Conservation (phyloP, 2,797 vertebrate genomes). For the Hyperoplus immaculatus region DNA sequence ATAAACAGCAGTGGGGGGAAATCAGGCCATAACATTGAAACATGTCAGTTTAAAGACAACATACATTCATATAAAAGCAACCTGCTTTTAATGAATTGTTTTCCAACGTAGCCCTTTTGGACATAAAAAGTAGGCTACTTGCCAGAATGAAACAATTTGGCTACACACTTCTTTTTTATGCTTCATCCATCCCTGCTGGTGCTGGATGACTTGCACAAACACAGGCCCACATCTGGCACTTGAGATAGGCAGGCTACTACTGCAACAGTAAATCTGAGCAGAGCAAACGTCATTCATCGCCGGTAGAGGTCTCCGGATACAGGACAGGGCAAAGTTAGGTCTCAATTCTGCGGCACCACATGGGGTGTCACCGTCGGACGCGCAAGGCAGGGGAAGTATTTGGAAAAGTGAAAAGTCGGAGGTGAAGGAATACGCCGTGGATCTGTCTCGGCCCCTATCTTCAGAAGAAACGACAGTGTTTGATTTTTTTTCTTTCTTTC, state of each 20-base stretch:
- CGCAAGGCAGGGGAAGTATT: conserved; percentile 28
- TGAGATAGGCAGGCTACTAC: neutral
- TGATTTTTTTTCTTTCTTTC: conserved; percentile 10
- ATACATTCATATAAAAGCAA: neutral
- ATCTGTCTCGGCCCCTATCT: conserved; percentile 1
- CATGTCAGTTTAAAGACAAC: neutral
- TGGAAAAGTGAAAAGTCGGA: conserved; percentile 50
- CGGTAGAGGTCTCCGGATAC: conserved; percentile 74
- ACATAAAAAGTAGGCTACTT: no score
- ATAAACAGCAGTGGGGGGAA: neutral
- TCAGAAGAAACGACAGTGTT: conserved; percentile 34
- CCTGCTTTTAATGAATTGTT: neutral
- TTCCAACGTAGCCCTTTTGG: neutral
- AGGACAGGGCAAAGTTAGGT: conserved; percentile 53
- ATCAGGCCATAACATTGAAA: neutral
- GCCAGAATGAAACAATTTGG: neutral
- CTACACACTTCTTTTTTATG: neutral
- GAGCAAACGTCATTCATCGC: conserved; percentile 25
- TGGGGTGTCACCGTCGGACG: conserved; percentile 57
- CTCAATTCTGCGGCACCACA: conserved; percentile 40
- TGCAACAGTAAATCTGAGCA: conserved; percentile 12
- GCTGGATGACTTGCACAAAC: conserved; percentile 12
- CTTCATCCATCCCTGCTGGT: neutral
- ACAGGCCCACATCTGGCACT: neutral
- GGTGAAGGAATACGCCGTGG: conserved; percentile 20